Percentiles rank a stretch among this genome's conserved stretches.
Conservation (phyloP, 2,888 invertebrate genomes). For the Himalopsyche japonica region DNA sequence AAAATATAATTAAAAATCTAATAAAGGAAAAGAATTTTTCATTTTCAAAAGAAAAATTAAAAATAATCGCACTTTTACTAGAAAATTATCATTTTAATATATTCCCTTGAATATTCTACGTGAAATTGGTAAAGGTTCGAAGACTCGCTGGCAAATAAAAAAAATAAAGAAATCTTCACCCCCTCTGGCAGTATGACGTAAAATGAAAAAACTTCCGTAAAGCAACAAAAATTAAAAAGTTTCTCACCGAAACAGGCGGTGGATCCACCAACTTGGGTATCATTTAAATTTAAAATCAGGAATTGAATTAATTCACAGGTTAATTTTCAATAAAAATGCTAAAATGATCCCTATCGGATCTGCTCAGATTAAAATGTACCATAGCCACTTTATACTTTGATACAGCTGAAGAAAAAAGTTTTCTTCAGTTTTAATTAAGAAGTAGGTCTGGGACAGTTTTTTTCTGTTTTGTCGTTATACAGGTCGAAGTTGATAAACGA, state of each 20-base stretch:
- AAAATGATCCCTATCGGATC: conserved; percentile 31
- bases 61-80: not conserved
- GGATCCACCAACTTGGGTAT: not conserved
- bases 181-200: not conserved
- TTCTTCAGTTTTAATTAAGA: conserved; percentile 30
- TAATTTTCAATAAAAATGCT: conserved; percentile 40
- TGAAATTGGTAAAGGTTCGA: not conserved
- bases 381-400: conserved; percentile 30
- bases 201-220: conserved; percentile 18
- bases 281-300: conserved; percentile 38
- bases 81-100: not conserved
- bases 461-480: conserved; percentile 3
- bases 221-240: conserved; percentile 33
- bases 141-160: not conserved
- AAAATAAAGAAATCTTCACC: not conserved
- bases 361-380: conserved; percentile 34
- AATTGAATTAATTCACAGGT: conserved; percentile 39
- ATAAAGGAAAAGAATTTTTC: not conserved
- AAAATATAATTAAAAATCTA: not conserved
- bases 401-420: conserved; percentile 26
- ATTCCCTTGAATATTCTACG: not conserved
- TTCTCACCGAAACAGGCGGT: not conserved
- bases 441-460: conserved; percentile 8
- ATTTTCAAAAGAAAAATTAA: not conserved
- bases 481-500: not conserved